Percentiles rank a stretch among this genome's conserved stretches.
Evolutionary conservation across 1,140 invertebrate genomes (phyloP).

Genomic region (Spodoptera litura): DNA sequence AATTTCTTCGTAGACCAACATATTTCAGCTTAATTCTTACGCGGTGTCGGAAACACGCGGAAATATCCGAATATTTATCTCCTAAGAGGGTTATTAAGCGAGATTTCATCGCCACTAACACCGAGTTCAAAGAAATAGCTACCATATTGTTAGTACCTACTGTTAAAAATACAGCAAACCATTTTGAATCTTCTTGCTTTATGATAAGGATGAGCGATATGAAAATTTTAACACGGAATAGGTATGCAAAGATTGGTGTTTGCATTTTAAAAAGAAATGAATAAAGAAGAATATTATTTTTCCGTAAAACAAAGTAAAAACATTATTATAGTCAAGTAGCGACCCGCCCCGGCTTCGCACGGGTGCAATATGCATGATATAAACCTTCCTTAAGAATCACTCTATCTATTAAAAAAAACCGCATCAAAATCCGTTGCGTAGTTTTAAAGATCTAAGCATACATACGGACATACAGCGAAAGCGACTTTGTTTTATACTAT

Average conservation of each 20-base stretch:
- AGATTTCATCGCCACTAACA: constrained; percentile 51
- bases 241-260: neutral
- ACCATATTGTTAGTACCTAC: constrained; percentile 23
- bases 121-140: constrained; percentile 20
- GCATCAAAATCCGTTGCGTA: too few species aligned
- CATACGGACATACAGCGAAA: too few species aligned
- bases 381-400: too few species aligned
- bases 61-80: constrained; percentile 62
- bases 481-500: too few species aligned
- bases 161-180: neutral
- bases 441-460: too few species aligned
- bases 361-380: too few species aligned
- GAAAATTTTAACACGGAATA: neutral
- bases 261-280: constrained; percentile 1
- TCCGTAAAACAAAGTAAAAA: too few species aligned
- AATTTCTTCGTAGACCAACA: constrained; percentile 44
- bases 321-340: too few species aligned
- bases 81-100: constrained; percentile 56
- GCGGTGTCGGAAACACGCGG: constrained; percentile 54
- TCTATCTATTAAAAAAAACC: too few species aligned
- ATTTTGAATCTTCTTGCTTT: neutral
- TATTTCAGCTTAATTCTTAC: constrained; percentile 59
- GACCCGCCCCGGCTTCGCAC: too few species aligned
- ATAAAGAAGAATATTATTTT: too few species aligned
- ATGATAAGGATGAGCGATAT: neutral